Evolutionary conservation across 2,797 vertebrate genomes (phyloP), one percentile per base, ranked within the genome.

Genomic region (Esox masquinongy): DNA sequence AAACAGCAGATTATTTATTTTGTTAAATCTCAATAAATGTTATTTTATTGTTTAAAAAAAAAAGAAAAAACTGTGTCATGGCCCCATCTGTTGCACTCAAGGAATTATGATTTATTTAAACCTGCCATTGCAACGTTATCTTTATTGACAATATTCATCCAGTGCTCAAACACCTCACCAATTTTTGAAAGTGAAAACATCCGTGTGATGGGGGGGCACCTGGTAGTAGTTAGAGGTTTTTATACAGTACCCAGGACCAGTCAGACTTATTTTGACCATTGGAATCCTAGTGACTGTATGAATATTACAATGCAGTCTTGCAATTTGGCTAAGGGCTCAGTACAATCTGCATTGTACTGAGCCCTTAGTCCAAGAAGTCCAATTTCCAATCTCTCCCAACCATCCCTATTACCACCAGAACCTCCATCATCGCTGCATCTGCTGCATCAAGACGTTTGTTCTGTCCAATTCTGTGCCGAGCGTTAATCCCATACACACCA

Each of bases 1-100:
- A 94, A 31, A 93, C 92, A 95, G 94, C 94, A 97, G 96, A 98
- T 96, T 94, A 97, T 97, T 97, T 98, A 97, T 97, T 97, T 97
- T 97, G 95, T 96, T 97, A 96, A 95, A 95, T 94, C 93, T 93
- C 90, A 97, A 96, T 97, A 97, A 97, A 98, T 95, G 91, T 95
- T 96, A 94, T 93, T 93, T 94, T 93, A 90, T 89, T 92, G 90
- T 89, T 88, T 89, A 79, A 83, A 82, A 43, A 73, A 47, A 47
- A 1, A 47, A 11, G 12, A n/a, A n/a, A n/a, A n/a, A n/a, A n/a
- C n/a, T n/a, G 8, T 77, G 56, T 61, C 36, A 75, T 84, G 7
- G 73, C 75, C 76, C 80, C 78, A 70, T 47, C 74, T 64, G 68
- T 68, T 34, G 19, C 11, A 14, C 64, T 64, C 39, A 19, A 70